Evolutionary conservation across 1,140 invertebrate species (phyloP), one percentile per base, ranked within the genome.

Genomic region (Drosophila nigromelanica): DNA sequence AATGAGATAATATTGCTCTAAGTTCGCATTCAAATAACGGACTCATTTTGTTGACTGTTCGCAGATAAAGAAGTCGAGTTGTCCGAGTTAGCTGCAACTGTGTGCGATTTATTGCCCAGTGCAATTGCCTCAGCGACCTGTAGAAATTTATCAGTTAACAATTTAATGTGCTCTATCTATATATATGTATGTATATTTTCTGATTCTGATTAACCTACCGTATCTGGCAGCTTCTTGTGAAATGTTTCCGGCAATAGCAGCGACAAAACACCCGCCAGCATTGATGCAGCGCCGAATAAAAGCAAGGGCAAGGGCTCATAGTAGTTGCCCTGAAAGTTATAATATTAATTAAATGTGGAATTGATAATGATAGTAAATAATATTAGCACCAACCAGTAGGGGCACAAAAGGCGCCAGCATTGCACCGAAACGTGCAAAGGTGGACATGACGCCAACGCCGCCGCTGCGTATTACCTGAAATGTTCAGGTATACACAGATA

Each of bases 361-460:
- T 40, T 35, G 7, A 15, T 21, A 66, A n/a, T 27, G 45, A 6
- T 3, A 7, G 11, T 60, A 24, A n/a, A 15, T 10, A 30, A n/a
- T 8, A 0, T 12, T 5, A 8, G 14, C 11, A 89, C 80, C 86
- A 83, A 94, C 94, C 90, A 95, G 79, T 15, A 94, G 73, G 0
- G 94, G 93, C 6, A 94, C 92, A 92, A 95, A 94, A 76, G 94
- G 94, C 30, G 94, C 94, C 43, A 95, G 59, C 91, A 95, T 94
- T 1, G 94, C 94, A 4, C 94, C 94, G 61, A 94, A 86, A 24
- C 94, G 80, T 0, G 94, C 94, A 59, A 94, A 91, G 7, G 94
- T 95, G 4, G 94, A 94, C 67, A 94, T 93, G 4, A 93, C 82
- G 3, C 94, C 94, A 11, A 95, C 93, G 4, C 94, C 94, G 11